phyloP scores from a whole-genome alignment of 2,888 invertebrate genomes.

The Pseudococcus jackbeardsleyi region DNA sequence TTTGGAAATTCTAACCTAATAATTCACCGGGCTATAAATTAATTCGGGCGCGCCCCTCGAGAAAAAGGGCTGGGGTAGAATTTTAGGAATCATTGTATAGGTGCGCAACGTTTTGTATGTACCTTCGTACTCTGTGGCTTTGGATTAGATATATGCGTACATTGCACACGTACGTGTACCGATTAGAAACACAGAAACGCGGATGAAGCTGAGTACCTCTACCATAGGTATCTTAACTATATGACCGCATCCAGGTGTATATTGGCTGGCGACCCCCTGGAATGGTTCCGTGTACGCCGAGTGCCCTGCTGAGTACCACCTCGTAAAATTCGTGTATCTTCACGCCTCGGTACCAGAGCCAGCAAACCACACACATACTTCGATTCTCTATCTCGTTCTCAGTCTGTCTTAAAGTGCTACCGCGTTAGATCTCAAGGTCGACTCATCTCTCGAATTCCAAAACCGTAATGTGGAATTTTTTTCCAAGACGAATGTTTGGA shows the following conservation, averaged over 20 bases:
- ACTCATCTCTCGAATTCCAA: slow-evolving; percentile 53
- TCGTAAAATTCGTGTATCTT: slow-evolving; percentile 64
- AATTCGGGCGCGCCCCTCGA: neutral
- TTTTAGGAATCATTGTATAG: slow-evolving; percentile 15
- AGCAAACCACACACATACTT: slow-evolving; percentile 60
- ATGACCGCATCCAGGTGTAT: slow-evolving; percentile 57
- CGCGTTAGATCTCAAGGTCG: slow-evolving; percentile 62
- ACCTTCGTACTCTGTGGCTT: neutral
- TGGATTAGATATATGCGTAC: too few species aligned
- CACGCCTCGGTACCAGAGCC: slow-evolving; percentile 56
- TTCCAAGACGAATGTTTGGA: neutral
- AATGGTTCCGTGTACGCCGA: slow-evolving; percentile 57
- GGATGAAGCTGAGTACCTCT: neutral
- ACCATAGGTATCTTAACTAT: slow-evolving; percentile 2
- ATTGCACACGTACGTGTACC: too few species aligned
- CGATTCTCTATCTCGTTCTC: neutral
- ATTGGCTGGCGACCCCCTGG: slow-evolving; percentile 56
- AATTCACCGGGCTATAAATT: slow-evolving; percentile 51
- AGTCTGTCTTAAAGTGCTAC: slow-evolving; percentile 54
- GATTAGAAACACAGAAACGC: neutral
- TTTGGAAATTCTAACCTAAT: slow-evolving; percentile 40
- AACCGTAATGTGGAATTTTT: neutral
- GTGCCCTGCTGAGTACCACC: slow-evolving; percentile 63
- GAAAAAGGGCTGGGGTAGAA: neutral
- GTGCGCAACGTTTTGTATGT: neutral